Evolutionary conservation across 2,113 vertebrate genomes (phyloP).

Genomic region (Zosterops japonicus): DNA sequence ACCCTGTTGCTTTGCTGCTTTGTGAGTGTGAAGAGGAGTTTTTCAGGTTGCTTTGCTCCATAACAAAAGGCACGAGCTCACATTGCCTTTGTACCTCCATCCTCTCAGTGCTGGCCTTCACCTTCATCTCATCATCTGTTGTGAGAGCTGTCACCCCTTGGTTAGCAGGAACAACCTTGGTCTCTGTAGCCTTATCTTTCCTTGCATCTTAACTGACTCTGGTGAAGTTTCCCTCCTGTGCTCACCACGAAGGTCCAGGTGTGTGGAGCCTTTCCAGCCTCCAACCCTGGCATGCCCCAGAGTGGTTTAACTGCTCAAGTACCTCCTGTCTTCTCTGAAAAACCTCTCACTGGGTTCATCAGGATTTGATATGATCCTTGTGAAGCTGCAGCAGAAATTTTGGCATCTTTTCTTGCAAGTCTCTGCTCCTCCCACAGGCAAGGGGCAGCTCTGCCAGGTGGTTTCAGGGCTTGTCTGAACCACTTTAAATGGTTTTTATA

Average conservation of each 20-base stretch:
- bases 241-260: constrained; percentile 12
- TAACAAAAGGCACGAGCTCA: not conserved
- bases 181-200: constrained; percentile 40
- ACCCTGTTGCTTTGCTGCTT: not conserved
- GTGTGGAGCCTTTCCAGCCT: not conserved
- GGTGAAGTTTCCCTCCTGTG: not conserved
- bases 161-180: not conserved
- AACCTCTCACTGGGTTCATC: not conserved
- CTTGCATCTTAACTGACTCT: constrained; percentile 53
- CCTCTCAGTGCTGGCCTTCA: not conserved
- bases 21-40: not conserved
- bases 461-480: not conserved
- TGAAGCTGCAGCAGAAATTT: not conserved
- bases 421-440: not conserved
- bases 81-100: not conserved
- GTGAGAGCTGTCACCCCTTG: not conserved
- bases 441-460: not conserved
- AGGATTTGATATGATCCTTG: not conserved
- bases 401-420: not conserved
- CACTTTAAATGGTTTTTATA: not conserved
- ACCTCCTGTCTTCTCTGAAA: not conserved
- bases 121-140: not conserved
- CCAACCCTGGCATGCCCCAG: not conserved
- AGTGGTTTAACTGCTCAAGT: constrained; percentile 48
- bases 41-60: not conserved